Evolutionary conservation across 2,113 vertebrate genomes (phyloP).

Genomic region (Chroicocephalus ridibundus): DNA sequence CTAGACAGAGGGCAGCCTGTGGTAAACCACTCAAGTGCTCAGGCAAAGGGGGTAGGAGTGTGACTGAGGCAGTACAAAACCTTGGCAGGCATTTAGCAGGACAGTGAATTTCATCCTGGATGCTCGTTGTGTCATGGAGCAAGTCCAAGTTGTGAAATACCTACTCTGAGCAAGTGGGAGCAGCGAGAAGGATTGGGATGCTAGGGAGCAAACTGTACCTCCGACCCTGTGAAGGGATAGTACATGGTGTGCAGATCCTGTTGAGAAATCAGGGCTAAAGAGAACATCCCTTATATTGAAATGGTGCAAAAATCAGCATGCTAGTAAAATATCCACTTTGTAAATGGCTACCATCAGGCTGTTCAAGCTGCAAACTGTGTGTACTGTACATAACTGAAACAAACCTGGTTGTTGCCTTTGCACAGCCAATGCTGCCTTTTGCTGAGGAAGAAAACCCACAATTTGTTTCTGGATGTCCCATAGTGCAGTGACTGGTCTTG

Average conservation of each 20-base stretch:
- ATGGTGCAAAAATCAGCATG: neutral
- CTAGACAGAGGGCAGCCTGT: conserved; percentile 26
- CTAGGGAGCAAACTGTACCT: neutral
- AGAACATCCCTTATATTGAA: neutral
- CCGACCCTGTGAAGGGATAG: neutral
- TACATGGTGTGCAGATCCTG: neutral
- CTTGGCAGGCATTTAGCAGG: neutral
- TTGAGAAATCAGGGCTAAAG: neutral
- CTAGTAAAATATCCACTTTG: neutral
- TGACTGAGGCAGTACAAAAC: neutral
- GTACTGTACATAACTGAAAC: neutral
- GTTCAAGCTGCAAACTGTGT: neutral
- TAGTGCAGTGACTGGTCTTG: neutral
- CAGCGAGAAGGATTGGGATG: neutral
- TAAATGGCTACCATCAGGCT: neutral
- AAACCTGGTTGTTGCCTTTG: neutral
- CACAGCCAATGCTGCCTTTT: neutral
- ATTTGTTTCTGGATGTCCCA: neutral
- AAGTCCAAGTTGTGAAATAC: neutral
- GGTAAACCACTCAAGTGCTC: neutral
- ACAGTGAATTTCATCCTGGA: neutral
- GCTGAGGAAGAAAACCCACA: neutral
- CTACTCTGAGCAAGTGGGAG: neutral
- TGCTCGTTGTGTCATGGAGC: neutral
- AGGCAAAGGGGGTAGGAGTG: neutral